phyloP scores from a whole-genome alignment of 2,113 vertebrate species.

The Baryphthengus martii region DNA sequence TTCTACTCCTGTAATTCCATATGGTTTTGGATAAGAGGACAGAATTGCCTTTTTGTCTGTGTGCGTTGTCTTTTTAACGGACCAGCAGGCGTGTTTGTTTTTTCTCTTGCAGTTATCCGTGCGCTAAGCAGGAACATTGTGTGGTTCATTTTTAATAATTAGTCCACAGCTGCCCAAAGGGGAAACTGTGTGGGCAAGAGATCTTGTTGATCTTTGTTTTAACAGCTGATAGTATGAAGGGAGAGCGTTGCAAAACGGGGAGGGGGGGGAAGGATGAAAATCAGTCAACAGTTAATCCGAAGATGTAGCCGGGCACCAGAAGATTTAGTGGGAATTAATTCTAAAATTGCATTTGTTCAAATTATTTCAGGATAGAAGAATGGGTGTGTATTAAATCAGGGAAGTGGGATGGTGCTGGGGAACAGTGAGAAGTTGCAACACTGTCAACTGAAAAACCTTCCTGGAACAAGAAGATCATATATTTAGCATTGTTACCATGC shows the following conservation, averaged over 20 bases:
- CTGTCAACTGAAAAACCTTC: constrained; percentile 10
- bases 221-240: constrained; percentile 57
- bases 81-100: neutral
- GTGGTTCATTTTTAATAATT: constrained; percentile 43
- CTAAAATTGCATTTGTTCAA: constrained; percentile 19
- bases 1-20: neutral
- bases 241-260: neutral
- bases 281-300: constrained; percentile 35
- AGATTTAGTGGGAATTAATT: constrained; percentile 42
- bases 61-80: neutral
- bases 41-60: neutral
- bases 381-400: neutral
- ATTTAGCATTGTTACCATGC: constrained; percentile 56
- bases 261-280: constrained; percentile 2
- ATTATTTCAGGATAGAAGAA: neutral
- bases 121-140: neutral
- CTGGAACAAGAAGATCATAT: neutral
- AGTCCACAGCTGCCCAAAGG: constrained; percentile 33
- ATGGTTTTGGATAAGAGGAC: neutral
- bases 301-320: neutral
- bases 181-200: neutral
- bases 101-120: neutral
- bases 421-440: constrained; percentile 29
- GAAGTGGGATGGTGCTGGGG: neutral
- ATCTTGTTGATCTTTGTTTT: constrained; percentile 41